phyloP scores from a whole-genome alignment of 2,888 invertebrate genomes.

The Campoletis raptor region DNA sequence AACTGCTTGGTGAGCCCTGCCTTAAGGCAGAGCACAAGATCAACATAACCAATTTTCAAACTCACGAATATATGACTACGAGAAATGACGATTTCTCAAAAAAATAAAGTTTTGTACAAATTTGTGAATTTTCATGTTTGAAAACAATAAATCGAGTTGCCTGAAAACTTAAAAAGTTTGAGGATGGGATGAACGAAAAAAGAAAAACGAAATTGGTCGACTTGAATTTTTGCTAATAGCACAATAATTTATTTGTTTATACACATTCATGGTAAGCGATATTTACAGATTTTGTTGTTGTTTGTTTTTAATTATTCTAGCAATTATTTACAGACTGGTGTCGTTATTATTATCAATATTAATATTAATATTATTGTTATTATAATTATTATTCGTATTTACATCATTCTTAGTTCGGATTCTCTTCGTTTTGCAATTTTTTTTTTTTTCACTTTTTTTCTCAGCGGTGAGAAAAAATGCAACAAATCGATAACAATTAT shows the following conservation, averaged over 20 bases:
- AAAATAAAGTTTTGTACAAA: background rate
- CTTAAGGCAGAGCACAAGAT: background rate
- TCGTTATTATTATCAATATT: conserved; percentile 42
- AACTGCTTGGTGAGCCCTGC: background rate
- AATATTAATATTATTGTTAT: conserved; percentile 33
- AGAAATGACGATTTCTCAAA: background rate
- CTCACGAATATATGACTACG: background rate
- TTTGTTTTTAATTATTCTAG: conserved; percentile 64
- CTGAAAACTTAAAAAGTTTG: background rate
- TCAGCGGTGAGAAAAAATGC: conserved; percentile 16
- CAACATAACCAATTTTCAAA: conserved; percentile 25
- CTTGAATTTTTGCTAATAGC: conserved; percentile 68
- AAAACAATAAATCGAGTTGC: background rate
- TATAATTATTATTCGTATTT: conserved; percentile 55
- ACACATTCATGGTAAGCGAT: conserved; percentile 81
- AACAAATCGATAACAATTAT: conserved; percentile 4
- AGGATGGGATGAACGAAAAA: background rate
- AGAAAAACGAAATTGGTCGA: conserved; percentile 4
- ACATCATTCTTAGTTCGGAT: conserved; percentile 64
- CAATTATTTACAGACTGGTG: conserved; percentile 70
- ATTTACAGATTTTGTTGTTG: conserved; percentile 82
- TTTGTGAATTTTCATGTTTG: background rate
- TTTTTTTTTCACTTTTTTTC: conserved; percentile 12
- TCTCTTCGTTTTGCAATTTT: conserved; percentile 52
- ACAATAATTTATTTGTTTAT: conserved; percentile 83